Conservation (phyloP, 1,140 invertebrate genomes). For the Orchestia grillus region DNA sequence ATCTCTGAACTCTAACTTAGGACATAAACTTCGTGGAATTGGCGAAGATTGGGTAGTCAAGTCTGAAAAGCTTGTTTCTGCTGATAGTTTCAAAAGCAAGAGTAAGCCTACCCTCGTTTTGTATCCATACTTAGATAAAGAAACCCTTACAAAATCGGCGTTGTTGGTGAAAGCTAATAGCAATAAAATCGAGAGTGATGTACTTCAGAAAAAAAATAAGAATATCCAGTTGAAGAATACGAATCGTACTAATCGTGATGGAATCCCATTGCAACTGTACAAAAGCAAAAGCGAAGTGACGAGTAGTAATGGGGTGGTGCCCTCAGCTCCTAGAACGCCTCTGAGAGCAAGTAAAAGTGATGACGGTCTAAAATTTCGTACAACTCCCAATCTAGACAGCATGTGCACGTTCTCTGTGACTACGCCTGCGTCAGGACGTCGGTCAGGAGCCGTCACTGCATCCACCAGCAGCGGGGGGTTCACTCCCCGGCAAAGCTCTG, state of each 20-base stretch:
- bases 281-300: constrained; percentile 30
- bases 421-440: not conserved
- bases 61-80: not conserved
- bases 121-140: constrained; percentile 5
- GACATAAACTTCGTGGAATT: not conserved
- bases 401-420: not conserved
- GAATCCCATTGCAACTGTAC: not conserved
- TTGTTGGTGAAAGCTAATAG: not conserved
- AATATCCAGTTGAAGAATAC: not conserved
- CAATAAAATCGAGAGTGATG: not conserved
- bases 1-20: not conserved
- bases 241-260: not conserved
- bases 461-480: not conserved
- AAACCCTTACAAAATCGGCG: not conserved
- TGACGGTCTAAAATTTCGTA: not conserved
- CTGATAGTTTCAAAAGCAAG: not conserved
- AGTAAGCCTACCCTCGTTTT: constrained; percentile 10
- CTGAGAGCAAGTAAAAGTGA: not conserved
- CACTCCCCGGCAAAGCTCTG: constrained; percentile 17
- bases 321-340: not conserved
- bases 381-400: not conserved
- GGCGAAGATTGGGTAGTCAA: constrained; percentile 11
- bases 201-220: not conserved
- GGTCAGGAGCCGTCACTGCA: not conserved
- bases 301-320: not conserved